phyloP scores from a whole-genome alignment of 1,140 invertebrate species.

The Pristionchus pacificus region DNA sequence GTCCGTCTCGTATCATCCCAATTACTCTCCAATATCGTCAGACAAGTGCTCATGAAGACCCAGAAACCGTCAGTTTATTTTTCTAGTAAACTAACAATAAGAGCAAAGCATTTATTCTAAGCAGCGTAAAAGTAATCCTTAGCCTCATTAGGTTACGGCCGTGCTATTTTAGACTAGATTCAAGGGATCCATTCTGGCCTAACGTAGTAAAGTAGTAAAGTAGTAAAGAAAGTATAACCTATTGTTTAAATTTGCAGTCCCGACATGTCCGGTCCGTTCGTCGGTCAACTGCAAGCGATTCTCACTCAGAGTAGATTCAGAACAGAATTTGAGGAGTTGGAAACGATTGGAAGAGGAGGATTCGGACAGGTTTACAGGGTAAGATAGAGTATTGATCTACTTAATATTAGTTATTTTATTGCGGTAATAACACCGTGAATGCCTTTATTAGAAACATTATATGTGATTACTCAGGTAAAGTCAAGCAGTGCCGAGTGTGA shows the following conservation, averaged over 20 bases:
- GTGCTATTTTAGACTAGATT: conserved; percentile 17
- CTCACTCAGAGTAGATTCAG: conserved; percentile 63
- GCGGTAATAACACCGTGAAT: not conserved
- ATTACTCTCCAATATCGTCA: not conserved
- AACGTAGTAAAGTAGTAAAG: not conserved
- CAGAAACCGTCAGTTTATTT: not conserved
- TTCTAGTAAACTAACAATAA: not conserved
- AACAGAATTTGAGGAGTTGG: conserved; percentile 72
- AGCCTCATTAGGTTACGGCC: too few relatives aligned
- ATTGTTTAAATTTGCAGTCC: conserved; percentile 5
- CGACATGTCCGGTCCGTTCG: not conserved
- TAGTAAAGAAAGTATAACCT: not conserved
- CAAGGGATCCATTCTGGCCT: not conserved
- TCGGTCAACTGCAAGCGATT: not conserved
- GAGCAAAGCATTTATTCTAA: too few relatives aligned
- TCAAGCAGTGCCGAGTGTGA: too few relatives aligned
- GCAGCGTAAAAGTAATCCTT: too few relatives aligned
- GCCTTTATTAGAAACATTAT: not conserved
- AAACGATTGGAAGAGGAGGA: conserved; percentile 71
- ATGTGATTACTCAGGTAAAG: too few relatives aligned
- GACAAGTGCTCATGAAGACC: too few relatives aligned
- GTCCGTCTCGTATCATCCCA: not conserved
- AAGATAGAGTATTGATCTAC: not conserved
- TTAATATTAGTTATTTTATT: not conserved
- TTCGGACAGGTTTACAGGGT: conserved; percentile 62